Evolutionary conservation across 2,888 invertebrate genomes (phyloP), one percentile per base, ranked within the genome.

Genomic region (Chrysopilus asiliformis): DNA sequence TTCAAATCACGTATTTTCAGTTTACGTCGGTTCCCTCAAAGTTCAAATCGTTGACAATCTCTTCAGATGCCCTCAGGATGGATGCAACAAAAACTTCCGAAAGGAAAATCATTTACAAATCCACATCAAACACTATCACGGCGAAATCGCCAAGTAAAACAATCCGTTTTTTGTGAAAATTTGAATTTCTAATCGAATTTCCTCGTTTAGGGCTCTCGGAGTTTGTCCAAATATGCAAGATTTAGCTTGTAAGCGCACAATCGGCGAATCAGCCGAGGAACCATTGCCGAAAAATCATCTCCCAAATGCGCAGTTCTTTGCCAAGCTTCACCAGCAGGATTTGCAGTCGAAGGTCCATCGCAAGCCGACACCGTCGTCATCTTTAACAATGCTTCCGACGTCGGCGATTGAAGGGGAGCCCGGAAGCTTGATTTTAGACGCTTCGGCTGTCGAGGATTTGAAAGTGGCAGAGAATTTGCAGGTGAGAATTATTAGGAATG

Each of bases 71-170:
- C 86, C 86, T 0, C 78, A 82, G 32, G 78, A 80, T 42, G 79
- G 78, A 2, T 94, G 94, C 55, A 74, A 71, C 34, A 94, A 94
- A 61, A 82, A 79, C 48, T 94, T 91, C 56, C 72, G 94, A 4
- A 90, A 90, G 55, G 87, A 90, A 54, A 87, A 83, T 43, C 71
- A 93, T 33, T 66, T 94, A 7, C 81, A 84, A 64, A 91, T 90
- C 76, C 94, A 94, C 56, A 81, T 93, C 27, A 93, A 93, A 53
- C 91, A 94, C 58, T 93, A 93, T 59, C 94, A 93, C 61, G 74
- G 78, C 2, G 83, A 86, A 45, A 70, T 82, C 40, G 72, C 74
- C 2, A 76, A 80, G 56, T 74, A 47, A 49, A 19, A 14, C n/a
- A 27, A 12, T 27, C n/a, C 9, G 24, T 22, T 9, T 9, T 22